Evolutionary conservation across 2,888 invertebrate species (phyloP).

Genomic region (Caenorhabditis sulstoni): DNA sequence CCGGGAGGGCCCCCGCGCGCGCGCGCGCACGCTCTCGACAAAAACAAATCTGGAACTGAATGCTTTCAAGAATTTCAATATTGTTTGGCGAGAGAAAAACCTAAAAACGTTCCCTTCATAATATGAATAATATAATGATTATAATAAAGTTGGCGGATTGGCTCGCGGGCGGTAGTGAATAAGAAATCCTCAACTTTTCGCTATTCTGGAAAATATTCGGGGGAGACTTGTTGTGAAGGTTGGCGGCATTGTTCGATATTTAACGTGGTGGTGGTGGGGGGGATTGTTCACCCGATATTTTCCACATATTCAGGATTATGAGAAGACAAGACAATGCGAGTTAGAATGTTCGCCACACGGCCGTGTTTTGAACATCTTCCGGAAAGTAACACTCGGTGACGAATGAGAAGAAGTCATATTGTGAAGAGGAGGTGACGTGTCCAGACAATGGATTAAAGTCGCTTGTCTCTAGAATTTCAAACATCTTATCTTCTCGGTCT

Average conservation of each 20-base stretch:
- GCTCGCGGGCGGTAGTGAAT: constrained; percentile 4
- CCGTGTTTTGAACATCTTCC: constrained; percentile 28
- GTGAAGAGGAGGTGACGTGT: constrained; percentile 23
- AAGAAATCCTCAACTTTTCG: constrained; percentile 43
- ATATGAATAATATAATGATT: constrained; percentile 58
- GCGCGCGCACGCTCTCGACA: constrained; percentile 6
- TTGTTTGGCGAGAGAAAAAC: constrained; percentile 48
- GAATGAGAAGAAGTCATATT: constrained; percentile 11
- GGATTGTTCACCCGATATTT: constrained; percentile 31
- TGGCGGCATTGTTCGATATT: constrained; percentile 19
- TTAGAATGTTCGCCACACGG: constrained; percentile 8
- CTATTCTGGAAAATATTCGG: constrained; percentile 20
- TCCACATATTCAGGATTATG: constrained; percentile 37
- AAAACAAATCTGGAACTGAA: constrained; percentile 58
- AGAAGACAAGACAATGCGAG: constrained; percentile 25
- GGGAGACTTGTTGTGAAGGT: neutral
- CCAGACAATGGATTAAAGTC: constrained; percentile 47
- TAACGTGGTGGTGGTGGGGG: neutral
- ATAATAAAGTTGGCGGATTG: constrained; percentile 19
- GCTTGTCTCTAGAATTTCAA: constrained; percentile 19
- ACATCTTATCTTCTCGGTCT: neutral
- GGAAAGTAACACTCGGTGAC: constrained; percentile 28
- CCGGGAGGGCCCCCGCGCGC: constrained; percentile 9
- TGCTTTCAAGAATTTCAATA: constrained; percentile 55
- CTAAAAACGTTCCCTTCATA: constrained; percentile 33